These are phyloP conservation scores for Oscheius sp. DNA, from an alignment of 2,888 invertebrate genomes.

Conservation along the genomic window DNA sequence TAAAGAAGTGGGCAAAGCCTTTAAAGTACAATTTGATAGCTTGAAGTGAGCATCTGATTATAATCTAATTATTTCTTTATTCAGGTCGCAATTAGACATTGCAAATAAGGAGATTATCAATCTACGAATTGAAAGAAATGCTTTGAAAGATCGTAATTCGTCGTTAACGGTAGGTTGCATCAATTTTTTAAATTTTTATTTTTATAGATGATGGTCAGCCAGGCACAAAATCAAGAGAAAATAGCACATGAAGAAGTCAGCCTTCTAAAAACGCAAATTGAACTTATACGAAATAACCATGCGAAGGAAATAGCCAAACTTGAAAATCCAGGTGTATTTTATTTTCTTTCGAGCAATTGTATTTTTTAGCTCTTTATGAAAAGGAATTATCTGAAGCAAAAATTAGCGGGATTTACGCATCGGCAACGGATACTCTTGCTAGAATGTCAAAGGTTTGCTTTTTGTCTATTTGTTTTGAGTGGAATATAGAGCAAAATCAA, in stretches of 20 bases:
- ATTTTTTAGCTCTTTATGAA: constrained; percentile 5
- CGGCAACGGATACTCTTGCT: background rate
- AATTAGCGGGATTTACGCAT: background rate
- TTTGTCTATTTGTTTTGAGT: background rate
- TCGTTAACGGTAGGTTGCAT: background rate
- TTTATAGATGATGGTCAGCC: constrained; percentile 4
- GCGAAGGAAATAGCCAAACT: constrained; percentile 4
- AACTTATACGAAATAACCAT: constrained; percentile 3
- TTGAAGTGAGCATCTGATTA: background rate
- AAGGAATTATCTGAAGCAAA: background rate
- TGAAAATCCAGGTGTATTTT: constrained; percentile 12
- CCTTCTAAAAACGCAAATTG: constrained; percentile 9
- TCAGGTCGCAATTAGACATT: background rate
- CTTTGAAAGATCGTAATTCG: constrained; percentile 5
- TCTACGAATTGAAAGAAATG: constrained; percentile 10
- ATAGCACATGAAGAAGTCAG: constrained; percentile 3
- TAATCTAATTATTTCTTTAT: background rate
- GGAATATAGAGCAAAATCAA: background rate
- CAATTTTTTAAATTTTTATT: background rate
- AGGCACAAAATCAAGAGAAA: constrained; percentile 8
- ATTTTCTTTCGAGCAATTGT: background rate
- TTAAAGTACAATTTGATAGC: constrained; percentile 3
- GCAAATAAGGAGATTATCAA: constrained; percentile 9
- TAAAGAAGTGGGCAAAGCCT: background rate
- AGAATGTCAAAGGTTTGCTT: background rate